phyloP scores from a whole-genome alignment of 2,888 invertebrate species.

The Smittia sp. region DNA sequence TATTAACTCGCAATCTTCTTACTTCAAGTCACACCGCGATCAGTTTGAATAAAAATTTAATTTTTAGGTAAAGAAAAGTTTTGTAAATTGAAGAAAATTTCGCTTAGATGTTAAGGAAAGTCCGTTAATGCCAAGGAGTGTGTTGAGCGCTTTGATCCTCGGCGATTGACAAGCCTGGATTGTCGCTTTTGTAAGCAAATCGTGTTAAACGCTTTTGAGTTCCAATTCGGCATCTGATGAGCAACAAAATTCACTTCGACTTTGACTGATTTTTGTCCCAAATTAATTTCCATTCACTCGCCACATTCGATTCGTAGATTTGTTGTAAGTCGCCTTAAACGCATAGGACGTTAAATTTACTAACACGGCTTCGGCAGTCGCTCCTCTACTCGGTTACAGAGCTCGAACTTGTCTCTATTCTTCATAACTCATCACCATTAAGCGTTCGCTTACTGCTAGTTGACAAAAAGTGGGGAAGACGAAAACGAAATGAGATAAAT shows the following conservation, averaged over 20 bases:
- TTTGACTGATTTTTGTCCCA: background rate
- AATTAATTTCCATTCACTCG: background rate
- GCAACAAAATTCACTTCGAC: background rate
- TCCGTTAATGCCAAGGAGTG: conserved; percentile 5
- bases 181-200: background rate
- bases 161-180: background rate
- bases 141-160: background rate
- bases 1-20: background rate
- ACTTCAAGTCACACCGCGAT: background rate
- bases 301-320: background rate
- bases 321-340: background rate
- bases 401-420: background rate
- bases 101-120: conserved; percentile 10
- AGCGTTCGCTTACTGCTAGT: conserved; percentile 12
- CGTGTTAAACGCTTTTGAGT: background rate
- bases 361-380: background rate
- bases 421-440: too few relatives aligned
- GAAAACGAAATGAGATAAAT: background rate
- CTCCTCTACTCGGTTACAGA: background rate
- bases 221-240: conserved; percentile 1
- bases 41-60: background rate
- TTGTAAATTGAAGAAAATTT: background rate
- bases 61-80: background rate
- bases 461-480: background rate
- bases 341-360: background rate